Base-by-base conservation (phyloP, 2,113 vertebrate genomes). In the Kryptolebias marmoratus region DNA sequence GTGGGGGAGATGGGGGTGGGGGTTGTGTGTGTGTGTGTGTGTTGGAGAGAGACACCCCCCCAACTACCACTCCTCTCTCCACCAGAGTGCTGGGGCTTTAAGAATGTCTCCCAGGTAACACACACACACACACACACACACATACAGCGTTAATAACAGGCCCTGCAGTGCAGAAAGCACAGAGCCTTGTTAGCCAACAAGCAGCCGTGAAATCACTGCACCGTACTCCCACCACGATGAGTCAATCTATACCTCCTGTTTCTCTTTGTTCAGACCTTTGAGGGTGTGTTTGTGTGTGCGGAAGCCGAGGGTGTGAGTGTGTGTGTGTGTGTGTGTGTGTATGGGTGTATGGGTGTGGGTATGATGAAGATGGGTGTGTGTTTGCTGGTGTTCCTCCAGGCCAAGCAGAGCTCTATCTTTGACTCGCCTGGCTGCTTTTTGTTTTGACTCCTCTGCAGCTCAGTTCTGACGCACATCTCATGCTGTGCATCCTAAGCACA, bases 141-240 rank as follows among this genome's bases (percentile, higher is more conserved):
- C 56, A 69, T 73, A 31, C 72, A 58, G 58, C 7, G 65, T 62
- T 65, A 80, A 82, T 72, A 84, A 85, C 80, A 84, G 79, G 61
- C 83, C 88, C 88, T 73, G 90, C 83, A 75, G 90, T 83, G 87
- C 88, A 82, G 80, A 81, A 72, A 85, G 84, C 79, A 14, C 42
- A 81, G 65, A 71, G 85, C 77, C 85, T 89, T 91, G 90, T 90
- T 90, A 90, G 87, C 85, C 87, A 89, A 89, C 88, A 85, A 87
- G 82, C 80, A 89, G 87, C 80, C 87, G 79, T 91, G 88, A 90
- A 88, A 91, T 91, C 87, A 84, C 85, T 77, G 84, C 87, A 69
- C 79, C 69, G 60, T 86, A 80, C 88, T 88, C 83, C 90, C 85
- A 88, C 85, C 68, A 83, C 83, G 68, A 90, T 87, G 87, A 91